A percentile compares a stretch with the other conserved stretches of the same genome.
phyloP scores from a whole-genome alignment of 1,140 invertebrate genomes.

The Nymphalis io region DNA sequence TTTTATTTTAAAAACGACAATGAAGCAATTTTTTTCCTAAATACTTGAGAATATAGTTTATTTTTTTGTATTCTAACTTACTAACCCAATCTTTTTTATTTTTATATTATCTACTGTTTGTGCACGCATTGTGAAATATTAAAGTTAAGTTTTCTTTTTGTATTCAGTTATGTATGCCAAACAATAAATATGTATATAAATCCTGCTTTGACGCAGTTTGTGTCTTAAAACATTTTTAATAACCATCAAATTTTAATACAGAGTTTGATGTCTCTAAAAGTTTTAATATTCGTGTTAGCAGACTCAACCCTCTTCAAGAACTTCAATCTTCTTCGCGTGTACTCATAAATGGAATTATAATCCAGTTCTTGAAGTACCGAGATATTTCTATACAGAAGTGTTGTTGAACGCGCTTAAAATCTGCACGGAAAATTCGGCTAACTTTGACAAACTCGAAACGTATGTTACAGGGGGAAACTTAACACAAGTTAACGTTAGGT shows the following conservation, averaged over 20 bases:
- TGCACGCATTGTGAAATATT: no score
- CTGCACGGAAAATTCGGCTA: conserved; percentile 6
- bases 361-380: background rate
- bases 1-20: no score
- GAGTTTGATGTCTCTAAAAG: background rate
- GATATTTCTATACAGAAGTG: conserved; percentile 1
- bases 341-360: conserved; percentile 9
- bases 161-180: no score
- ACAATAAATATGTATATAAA: no score
- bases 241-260: background rate
- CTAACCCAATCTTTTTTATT: no score
- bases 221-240: background rate
- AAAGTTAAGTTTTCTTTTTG: no score
- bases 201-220: background rate
- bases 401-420: background rate
- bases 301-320: background rate
- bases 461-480: background rate
- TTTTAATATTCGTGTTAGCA: conserved; percentile 2
- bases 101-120: no score
- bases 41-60: no score
- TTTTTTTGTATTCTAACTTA: no score
- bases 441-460: conserved; percentile 1
- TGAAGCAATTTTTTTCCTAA: no score
- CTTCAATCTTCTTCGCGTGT: background rate
- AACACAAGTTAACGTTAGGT: background rate